Percentiles rank a stretch among this genome's conserved stretches.
Conservation (phyloP, 2,888 invertebrate genomes). For the Sarcophaga caerulescens region DNA sequence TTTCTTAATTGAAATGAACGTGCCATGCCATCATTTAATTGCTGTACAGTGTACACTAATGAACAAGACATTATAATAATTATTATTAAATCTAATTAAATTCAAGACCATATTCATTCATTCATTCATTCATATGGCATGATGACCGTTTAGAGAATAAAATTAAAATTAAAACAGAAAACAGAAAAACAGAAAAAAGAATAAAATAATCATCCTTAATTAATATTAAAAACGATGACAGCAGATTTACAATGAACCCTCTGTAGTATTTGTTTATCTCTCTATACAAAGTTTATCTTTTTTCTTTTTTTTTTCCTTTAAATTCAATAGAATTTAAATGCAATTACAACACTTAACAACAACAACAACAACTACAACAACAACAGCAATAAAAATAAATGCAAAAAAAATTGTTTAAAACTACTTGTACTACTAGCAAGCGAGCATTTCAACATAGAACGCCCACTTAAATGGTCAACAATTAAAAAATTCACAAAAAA, state of each 20-base stretch:
- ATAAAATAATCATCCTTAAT: conserved; percentile 52
- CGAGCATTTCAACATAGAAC: conserved; percentile 24
- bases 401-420: not conserved
- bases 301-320: not conserved
- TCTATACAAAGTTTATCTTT: not conserved
- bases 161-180: too few species aligned
- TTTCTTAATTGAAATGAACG: conserved; percentile 25
- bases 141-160: not conserved
- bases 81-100: conserved; percentile 68
- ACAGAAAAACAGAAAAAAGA: conserved; percentile 3
- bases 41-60: conserved; percentile 35
- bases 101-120: conserved; percentile 67
- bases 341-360: conserved; percentile 64
- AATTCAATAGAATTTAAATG: conserved; percentile 67
- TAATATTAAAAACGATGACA: conserved; percentile 48
- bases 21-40: conserved; percentile 60
- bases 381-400: conserved; percentile 46
- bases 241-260: conserved; percentile 58
- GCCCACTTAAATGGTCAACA: conserved; percentile 65
- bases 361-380: not conserved
- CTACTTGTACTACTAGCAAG: not conserved
- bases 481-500: conserved; percentile 43
- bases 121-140: not conserved
- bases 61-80: conserved; percentile 61
- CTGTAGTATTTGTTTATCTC: not conserved